These are phyloP conservation scores for Nemotelus nigrinus DNA, from an alignment of 2,888 invertebrate genomes.

Conservation along the genomic window DNA sequence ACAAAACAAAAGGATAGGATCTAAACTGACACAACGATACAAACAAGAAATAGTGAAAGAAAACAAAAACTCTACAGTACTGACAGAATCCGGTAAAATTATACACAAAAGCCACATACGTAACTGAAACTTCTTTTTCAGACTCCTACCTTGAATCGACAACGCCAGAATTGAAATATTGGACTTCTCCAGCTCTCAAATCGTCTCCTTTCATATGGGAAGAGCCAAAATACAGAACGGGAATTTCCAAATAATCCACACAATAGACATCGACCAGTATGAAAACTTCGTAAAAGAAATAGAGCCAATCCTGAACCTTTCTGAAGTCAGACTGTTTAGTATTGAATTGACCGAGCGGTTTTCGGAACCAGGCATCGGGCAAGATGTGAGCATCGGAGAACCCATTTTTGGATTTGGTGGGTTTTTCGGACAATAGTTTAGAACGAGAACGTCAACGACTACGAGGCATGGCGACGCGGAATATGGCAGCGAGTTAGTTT, in stretches of 20 bases:
- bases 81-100: conserved; percentile 44
- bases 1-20: conserved; percentile 50
- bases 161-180: conserved; percentile 12
- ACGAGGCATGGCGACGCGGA: no score
- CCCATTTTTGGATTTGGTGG: no score
- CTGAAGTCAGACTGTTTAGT: not conserved
- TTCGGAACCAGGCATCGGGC: no score
- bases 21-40: conserved; percentile 45
- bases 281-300: not conserved
- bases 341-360: no score
- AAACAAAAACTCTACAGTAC: conserved; percentile 41
- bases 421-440: no score
- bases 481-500: no score
- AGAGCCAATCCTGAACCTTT: not conserved
- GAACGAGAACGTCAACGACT: no score
- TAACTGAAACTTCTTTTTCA: conserved; percentile 28
- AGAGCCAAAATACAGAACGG: conserved; percentile 13
- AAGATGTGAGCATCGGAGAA: no score
- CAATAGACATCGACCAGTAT: conserved; percentile 3
- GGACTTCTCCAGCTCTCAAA: conserved; percentile 12
- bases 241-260: not conserved
- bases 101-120: conserved; percentile 46
- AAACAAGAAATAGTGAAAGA: conserved; percentile 47
- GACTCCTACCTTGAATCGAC: not conserved
- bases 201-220: conserved; percentile 14